Percentiles rank a stretch among this genome's conserved stretches.
Evolutionary conservation across 2,888 invertebrate genomes (phyloP).

Genomic region (Acheta domesticus): DNA sequence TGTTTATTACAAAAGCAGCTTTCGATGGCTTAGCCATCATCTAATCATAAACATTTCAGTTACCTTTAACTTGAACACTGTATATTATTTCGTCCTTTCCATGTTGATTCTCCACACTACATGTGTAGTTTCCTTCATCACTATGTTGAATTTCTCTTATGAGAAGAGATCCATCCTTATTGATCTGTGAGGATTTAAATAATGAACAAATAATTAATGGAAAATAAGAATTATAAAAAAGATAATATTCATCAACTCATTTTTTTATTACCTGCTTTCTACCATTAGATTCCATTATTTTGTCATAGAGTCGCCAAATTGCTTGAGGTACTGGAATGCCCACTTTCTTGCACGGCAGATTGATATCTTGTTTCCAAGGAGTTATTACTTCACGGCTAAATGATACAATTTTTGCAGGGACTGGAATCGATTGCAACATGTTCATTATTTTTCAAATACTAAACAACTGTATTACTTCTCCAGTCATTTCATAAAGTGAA

Average conservation of each 20-base stretch:
- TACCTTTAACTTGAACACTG: conserved; percentile 58
- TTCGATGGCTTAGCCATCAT: no score
- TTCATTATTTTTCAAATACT: background rate
- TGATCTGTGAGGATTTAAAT: conserved; percentile 38
- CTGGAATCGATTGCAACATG: conserved; percentile 47
- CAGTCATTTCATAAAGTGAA: background rate
- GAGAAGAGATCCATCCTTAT: conserved; percentile 64
- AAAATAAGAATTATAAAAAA: conserved; percentile 43
- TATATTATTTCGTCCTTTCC: conserved; percentile 81
- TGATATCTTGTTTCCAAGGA: conserved; percentile 85
- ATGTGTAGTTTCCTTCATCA: conserved; percentile 88
- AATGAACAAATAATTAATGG: conserved; percentile 12
- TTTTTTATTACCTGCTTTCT: conserved; percentile 42
- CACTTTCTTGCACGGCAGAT: conserved; percentile 78
- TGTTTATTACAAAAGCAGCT: no score
- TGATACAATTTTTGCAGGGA: conserved; percentile 84
- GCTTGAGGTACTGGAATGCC: conserved; percentile 76
- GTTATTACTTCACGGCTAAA: conserved; percentile 75
- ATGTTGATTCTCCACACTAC: conserved; percentile 77
- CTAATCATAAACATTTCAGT: background rate
- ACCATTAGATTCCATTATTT: conserved; percentile 64
- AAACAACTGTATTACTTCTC: background rate
- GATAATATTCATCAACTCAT: conserved; percentile 53
- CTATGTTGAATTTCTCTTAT: conserved; percentile 74
- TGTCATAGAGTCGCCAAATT: conserved; percentile 75